Evolutionary conservation across 2,797 vertebrate species (phyloP), one percentile per base, ranked within the genome.

Genomic region (Muscicapa striata): DNA sequence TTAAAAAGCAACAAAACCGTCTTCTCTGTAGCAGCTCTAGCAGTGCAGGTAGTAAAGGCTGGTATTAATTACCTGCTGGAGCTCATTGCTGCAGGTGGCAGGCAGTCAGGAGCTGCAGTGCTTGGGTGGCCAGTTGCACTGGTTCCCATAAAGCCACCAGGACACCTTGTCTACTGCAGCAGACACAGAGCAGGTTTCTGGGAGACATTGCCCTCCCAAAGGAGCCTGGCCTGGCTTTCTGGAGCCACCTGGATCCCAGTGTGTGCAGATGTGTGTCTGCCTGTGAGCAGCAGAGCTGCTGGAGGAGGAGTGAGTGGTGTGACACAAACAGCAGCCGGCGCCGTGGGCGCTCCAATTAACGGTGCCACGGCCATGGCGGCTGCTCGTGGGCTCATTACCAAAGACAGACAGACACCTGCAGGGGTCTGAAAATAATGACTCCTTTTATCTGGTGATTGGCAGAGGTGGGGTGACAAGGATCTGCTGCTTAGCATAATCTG

Each of bases 391-490:
- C 58, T 97, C 95, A 95, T 96, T 96, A 93, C 89, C 58, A 94
- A 93, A 96, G 93, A 96, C 94, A 97, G 89, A 97, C 95, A 96
- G 68, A 95, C 94, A 97, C 78, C 96, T 69, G 90, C 94, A 95
- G 96, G 96, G 94, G 94, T 97, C 93, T 96, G 78, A 75, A 93
- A 97, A 96, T 97, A 97, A 97, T 93, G 95, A 89, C 63, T 95
- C 38, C 93, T 96, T 97, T 97, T n/a, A 96, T 96, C 81, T 66
- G 88, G 63, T 95, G 96, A 96, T 62, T 96, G 96, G 90, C 96
- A 96, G 92, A 80, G 92, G 67, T 90, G 76, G 83, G 73, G 80
- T 92, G 93, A 93, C 81, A 75, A 80, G 81, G 90, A 85, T 77
- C 61, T 70, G 74, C 86, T 92, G 93, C 88, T 97, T 96, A 95